phyloP scores from a whole-genome alignment of 2,797 vertebrate genomes.

The Bradypus variegatus region DNA sequence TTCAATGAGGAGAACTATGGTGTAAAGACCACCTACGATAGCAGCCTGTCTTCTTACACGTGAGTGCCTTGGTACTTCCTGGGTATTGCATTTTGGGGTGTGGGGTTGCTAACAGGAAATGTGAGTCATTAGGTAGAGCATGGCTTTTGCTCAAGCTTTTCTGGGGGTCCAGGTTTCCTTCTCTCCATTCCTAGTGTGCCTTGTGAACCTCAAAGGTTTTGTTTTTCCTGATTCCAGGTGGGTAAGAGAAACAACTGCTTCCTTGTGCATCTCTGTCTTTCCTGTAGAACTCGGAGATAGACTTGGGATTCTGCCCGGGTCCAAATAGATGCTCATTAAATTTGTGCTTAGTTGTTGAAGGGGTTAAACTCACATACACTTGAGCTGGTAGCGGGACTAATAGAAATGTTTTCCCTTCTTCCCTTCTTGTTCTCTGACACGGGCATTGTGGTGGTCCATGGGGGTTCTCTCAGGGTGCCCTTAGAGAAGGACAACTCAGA shows the following conservation, averaged over 20 bases:
- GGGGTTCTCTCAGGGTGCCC: slow-evolving; percentile 75
- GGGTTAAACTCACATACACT: neutral
- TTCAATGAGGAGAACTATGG: slow-evolving; percentile 93
- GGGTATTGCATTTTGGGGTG: too few species aligned
- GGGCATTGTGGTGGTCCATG: neutral
- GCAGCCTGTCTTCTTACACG: slow-evolving; percentile 93
- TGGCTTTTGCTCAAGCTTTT: neutral
- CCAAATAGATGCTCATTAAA: neutral
- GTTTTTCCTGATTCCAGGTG: neutral
- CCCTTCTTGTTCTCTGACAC: neutral
- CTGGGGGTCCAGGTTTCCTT: neutral
- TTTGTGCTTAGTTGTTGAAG: neutral
- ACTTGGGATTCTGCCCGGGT: neutral
- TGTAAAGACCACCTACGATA: slow-evolving; percentile 91
- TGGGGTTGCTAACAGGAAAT: neutral
- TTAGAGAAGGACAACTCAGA: slow-evolving; percentile 87
- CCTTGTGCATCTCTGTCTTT: neutral
- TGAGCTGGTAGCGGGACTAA: neutral
- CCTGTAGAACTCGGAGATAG: neutral
- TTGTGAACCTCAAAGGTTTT: neutral
- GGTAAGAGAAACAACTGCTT: neutral
- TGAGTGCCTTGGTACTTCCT: slow-evolving; percentile 70
- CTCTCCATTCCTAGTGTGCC: neutral
- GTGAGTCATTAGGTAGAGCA: neutral
- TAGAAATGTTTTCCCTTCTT: neutral